Percentiles rank a stretch among this genome's conserved stretches.
These are phyloP conservation scores for Drosophila ohnishii DNA, from an alignment of 1,140 invertebrate genomes.

Conservation along the genomic window DNA sequence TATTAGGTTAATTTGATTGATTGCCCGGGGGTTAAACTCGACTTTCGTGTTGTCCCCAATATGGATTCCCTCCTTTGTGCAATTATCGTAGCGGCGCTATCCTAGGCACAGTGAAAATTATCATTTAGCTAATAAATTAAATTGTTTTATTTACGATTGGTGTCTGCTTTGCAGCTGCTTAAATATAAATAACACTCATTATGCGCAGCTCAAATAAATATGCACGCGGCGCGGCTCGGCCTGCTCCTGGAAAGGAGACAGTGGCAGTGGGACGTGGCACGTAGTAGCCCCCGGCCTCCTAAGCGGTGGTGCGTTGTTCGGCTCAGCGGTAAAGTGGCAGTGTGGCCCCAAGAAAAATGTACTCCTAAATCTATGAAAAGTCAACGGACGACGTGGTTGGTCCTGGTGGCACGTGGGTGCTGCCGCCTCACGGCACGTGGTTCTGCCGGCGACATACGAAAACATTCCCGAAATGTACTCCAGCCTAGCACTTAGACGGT, in stretches of 20 bases:
- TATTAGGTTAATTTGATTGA: constrained; percentile 56
- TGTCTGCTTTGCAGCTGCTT: constrained; percentile 60
- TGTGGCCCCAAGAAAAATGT: constrained; percentile 66
- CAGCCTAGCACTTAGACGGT: constrained; percentile 35
- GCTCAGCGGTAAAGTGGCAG: constrained; percentile 27
- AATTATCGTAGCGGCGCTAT: constrained; percentile 4
- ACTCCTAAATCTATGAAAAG: constrained; percentile 78
- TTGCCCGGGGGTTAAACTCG: constrained; percentile 27
- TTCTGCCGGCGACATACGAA: constrained; percentile 36
- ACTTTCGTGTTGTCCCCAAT: background rate
- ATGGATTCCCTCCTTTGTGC: background rate
- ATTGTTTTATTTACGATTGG: constrained; percentile 56
- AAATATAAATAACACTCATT: constrained; percentile 76
- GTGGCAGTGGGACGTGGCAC: constrained; percentile 54
- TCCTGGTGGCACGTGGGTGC: constrained; percentile 50
- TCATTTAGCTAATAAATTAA: constrained; percentile 57
- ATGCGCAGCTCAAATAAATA: constrained; percentile 68
- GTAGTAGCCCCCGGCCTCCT: constrained; percentile 23
- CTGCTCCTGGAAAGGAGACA: constrained; percentile 29
- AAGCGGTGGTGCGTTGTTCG: constrained; percentile 20
- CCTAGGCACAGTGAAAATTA: constrained; percentile 20
- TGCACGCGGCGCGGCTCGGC: background rate
- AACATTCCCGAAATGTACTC: constrained; percentile 27
- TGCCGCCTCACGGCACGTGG: constrained; percentile 55
- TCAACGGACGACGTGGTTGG: constrained; percentile 66